Evolutionary conservation across 2,888 invertebrate genomes (phyloP), one percentile per base, ranked within the genome.

Genomic region (Microctonus aethiopoides): DNA sequence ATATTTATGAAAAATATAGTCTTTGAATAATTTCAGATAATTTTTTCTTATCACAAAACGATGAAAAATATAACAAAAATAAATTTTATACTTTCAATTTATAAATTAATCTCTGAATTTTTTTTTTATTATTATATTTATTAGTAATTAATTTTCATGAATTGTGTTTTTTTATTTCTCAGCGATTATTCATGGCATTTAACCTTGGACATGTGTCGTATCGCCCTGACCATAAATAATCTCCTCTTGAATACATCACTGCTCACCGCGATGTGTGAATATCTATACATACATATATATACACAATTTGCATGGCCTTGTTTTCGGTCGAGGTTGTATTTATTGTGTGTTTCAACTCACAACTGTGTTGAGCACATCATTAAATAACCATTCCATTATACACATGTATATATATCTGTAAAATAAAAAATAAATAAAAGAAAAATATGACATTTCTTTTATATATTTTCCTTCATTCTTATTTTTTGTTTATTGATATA

Each of bases 171-270:
- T 57, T 10, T 5, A 29, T 46, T 16, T n/a, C 16, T 46, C 46
- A 5, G 29, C 16, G 16, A 46, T 46, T 46, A 46, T 3, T 46
- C 9, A 46, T 46, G 6, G 16, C 32, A 32, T 62, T 29, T 61
- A 71, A 67, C 75, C 73, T 75, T 75, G 75, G 36, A 62, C 56
- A 16, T 46, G 46, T 16, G n/a, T 39, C 52, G 11, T 67, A 73
- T 70, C 56, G 63, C 67, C 36, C 46, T 46, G 52, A 72, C 69
- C 72, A 67, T 74, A 72, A 75, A 75, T 74, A 72, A 75, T 71
- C 72, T 74, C 71, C 63, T 69, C 65, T 46, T 51, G 65, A 60
- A 71, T 71, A 68, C 69, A 68, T 67, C 69, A 66, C 56, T 70
- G 59, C 32, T 36, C 65, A 20, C 22, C n/a, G 29, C 46, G 26